A percentile compares a stretch with the other conserved stretches of the same genome.
Evolutionary conservation across 2,888 invertebrate genomes (phyloP).

Genomic region (Cephus pulcher): DNA sequence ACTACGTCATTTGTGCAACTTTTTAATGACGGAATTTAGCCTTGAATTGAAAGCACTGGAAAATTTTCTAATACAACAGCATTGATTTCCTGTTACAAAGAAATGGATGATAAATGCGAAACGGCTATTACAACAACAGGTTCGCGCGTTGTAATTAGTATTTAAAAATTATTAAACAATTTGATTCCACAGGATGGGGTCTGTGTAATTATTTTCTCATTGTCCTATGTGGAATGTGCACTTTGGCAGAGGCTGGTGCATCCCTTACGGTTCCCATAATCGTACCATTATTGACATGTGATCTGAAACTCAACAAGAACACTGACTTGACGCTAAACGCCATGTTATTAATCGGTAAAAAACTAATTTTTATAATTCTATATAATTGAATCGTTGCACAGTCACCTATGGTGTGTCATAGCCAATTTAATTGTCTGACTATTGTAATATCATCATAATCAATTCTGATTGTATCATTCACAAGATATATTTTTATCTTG

Average conservation of each 20-base stretch:
- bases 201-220: conserved; percentile 44
- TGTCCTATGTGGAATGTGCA: conserved; percentile 43
- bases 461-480: background rate
- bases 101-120: conserved; percentile 43
- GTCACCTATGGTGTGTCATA: background rate
- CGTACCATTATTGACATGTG: conserved; percentile 44
- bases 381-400: background rate
- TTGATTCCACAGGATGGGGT: conserved; percentile 44
- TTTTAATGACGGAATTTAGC: conserved; percentile 21
- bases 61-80: background rate
- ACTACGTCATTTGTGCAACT: background rate
- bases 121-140: conserved; percentile 42
- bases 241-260: conserved; percentile 46
- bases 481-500: background rate
- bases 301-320: conserved; percentile 34
- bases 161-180: background rate
- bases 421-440: background rate
- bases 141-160: conserved; percentile 8
- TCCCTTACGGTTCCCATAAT: conserved; percentile 37
- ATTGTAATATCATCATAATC: background rate
- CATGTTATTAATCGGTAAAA: conserved; percentile 40
- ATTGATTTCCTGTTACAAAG: conserved; percentile 1
- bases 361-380: background rate
- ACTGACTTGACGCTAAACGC: conserved; percentile 36
- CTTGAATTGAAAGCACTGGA: conserved; percentile 20